Percentiles rank a stretch among this genome's conserved stretches.
These are phyloP conservation scores for Urechis unicinctus DNA, from an alignment of 2,888 invertebrate genomes.

Conservation along the genomic window DNA sequence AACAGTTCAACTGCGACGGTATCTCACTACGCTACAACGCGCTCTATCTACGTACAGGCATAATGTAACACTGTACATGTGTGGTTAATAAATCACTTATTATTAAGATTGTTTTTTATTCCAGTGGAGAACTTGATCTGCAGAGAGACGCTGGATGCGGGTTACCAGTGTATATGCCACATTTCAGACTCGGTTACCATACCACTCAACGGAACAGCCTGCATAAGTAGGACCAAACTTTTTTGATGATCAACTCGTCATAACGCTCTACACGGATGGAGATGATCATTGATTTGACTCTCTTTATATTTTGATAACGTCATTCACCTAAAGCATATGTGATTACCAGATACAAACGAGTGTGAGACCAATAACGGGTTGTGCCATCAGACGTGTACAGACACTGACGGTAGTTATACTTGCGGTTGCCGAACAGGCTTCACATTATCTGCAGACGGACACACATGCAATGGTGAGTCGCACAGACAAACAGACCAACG, in stretches of 20 bases:
- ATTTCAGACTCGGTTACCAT: not conserved
- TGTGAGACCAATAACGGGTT: not conserved
- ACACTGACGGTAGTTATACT: not conserved
- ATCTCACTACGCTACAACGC: too few species aligned
- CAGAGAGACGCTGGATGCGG: slow-evolving; percentile 7
- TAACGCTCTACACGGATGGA: not conserved
- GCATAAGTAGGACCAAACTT: not conserved
- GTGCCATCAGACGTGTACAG: not conserved
- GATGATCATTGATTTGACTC: not conserved
- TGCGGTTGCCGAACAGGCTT: not conserved
- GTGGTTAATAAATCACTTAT: too few species aligned
- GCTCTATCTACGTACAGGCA: too few species aligned
- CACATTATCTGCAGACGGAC: not conserved
- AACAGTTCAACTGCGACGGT: slow-evolving; percentile 4
- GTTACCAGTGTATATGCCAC: slow-evolving; percentile 15
- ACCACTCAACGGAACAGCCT: not conserved
- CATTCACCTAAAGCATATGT: too few species aligned
- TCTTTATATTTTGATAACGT: too few species aligned
- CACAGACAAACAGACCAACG: too few species aligned
- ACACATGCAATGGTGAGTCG: not conserved
- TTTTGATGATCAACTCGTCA: not conserved
- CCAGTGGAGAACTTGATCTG: slow-evolving; percentile 9
- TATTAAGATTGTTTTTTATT: too few species aligned
- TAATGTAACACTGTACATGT: too few species aligned
- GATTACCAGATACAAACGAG: not conserved